Percentiles rank a stretch among this genome's conserved stretches.
Conservation (phyloP, 2,797 vertebrate species). For the Chrosomus eos region DNA sequence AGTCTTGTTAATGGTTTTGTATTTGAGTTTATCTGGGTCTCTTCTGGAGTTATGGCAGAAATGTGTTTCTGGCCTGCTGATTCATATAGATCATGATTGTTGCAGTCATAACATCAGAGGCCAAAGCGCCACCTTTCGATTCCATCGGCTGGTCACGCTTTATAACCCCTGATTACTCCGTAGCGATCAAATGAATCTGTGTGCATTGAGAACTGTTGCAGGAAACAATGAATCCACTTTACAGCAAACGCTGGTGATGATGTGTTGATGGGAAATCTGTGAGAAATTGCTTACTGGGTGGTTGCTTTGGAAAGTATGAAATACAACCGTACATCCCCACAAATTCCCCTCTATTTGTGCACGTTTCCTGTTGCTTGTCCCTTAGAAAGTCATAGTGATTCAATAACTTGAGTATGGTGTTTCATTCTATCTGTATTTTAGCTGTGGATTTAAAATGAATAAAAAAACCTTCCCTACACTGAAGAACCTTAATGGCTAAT, state of each 20-base stretch:
- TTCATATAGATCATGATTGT: conserved; percentile 40
- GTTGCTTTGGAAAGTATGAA: conserved; percentile 18
- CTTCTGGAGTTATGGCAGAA: conserved; percentile 27
- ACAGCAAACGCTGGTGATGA: conserved; percentile 8
- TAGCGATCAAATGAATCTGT: conserved; percentile 27
- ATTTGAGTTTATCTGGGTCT: conserved; percentile 31
- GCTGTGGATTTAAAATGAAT: neutral
- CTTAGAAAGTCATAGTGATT: neutral
- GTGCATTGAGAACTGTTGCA: conserved; percentile 33
- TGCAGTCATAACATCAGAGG: conserved; percentile 25
- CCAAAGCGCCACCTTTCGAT: neutral
- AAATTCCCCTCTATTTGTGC: neutral
- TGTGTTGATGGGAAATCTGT: conserved; percentile 36
- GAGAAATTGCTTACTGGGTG: conserved; percentile 16
- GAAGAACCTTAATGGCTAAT: neutral
- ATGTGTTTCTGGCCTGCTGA: conserved; percentile 39
- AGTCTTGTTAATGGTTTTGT: conserved; percentile 42
- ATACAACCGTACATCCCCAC: neutral
- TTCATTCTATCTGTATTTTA: conserved; percentile 1
- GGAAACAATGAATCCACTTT: conserved; percentile 33
- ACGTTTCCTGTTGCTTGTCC: neutral
- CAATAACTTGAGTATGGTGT: conserved; percentile 11
- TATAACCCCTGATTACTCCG: conserved; percentile 30
- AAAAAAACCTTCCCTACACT: no score
- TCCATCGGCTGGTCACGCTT: conserved; percentile 47